Conservation (phyloP, 2,113 vertebrate species). For the Chaenocephalus aceratus region DNA sequence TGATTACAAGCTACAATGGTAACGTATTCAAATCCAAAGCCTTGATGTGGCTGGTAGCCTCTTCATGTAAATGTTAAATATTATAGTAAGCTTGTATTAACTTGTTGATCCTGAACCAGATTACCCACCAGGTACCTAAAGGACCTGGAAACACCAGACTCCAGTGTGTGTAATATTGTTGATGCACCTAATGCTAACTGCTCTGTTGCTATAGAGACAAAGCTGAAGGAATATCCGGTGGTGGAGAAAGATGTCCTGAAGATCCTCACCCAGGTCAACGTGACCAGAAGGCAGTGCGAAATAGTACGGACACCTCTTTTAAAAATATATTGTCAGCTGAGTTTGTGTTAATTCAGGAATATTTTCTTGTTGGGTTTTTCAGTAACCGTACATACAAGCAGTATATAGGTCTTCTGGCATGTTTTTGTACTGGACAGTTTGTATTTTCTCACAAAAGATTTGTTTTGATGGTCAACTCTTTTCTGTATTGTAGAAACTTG, state of each 20-base stretch:
- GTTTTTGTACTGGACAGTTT: too few species aligned
- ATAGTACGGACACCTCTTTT: conserved; percentile 71
- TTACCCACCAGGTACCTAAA: not conserved
- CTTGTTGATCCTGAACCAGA: not conserved
- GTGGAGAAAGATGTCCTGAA: conserved; percentile 88
- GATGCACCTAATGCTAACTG: not conserved
- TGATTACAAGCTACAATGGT: not conserved
- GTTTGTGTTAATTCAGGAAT: too few species aligned
- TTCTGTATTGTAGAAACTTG: conserved; percentile 86
- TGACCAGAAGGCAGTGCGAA: conserved; percentile 89
- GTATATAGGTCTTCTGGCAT: too few species aligned
- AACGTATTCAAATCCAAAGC: not conserved
- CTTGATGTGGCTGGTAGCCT: not conserved
- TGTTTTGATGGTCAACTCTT: not conserved
- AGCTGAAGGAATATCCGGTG: conserved; percentile 88
- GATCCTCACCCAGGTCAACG: conserved; percentile 96
- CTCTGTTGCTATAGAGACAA: conserved; percentile 81
- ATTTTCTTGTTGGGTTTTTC: too few species aligned
- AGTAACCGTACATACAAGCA: too few species aligned
- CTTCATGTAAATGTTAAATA: not conserved
- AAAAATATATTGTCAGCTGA: too few species aligned
- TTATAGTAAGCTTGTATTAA: not conserved
- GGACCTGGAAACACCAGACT: not conserved
- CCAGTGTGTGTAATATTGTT: not conserved
- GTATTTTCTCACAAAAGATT: too few species aligned